Conservation (phyloP, 1,140 invertebrate species). For the Coboldia fuscipes region DNA sequence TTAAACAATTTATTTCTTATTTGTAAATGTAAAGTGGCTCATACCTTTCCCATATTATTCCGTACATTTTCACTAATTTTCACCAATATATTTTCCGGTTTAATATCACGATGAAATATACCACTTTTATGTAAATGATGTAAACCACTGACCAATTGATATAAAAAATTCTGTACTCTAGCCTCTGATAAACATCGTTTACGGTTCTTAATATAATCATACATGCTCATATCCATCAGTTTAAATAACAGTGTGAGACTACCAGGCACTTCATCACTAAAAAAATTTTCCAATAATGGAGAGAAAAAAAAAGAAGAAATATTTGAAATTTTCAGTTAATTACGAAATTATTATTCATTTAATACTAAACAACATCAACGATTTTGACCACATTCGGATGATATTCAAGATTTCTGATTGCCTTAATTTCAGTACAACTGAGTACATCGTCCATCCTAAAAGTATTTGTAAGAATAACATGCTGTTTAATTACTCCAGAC, state of each 20-base stretch:
- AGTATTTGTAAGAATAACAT: conserved; percentile 6
- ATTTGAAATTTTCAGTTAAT: no score
- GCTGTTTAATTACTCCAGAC: no score
- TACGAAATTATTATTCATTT: no score
- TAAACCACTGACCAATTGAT: conserved; percentile 31
- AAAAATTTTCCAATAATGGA: no score
- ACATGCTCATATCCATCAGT: conserved; percentile 47
- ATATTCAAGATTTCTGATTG: conserved; percentile 29
- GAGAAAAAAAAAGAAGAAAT: conserved; percentile 6
- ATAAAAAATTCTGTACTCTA: conserved; percentile 24
- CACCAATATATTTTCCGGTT: conserved; percentile 46
- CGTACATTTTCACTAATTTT: conserved; percentile 17
- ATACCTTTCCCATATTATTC: background rate
- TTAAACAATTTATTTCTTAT: conserved; percentile 5
- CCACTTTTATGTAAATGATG: conserved; percentile 34
- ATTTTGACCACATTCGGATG: conserved; percentile 39
- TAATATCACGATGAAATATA: conserved; percentile 45
- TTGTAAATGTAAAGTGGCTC: background rate
- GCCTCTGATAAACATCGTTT: conserved; percentile 21
- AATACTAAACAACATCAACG: conserved; percentile 38
- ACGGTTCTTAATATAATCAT: conserved; percentile 32
- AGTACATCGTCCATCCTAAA: conserved; percentile 29
- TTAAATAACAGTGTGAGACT: conserved; percentile 38
- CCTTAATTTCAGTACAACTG: conserved; percentile 34
- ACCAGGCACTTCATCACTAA: conserved; percentile 27